Evolutionary conservation across 2,888 invertebrate genomes (phyloP).

Genomic region (Linyphia triangularis): DNA sequence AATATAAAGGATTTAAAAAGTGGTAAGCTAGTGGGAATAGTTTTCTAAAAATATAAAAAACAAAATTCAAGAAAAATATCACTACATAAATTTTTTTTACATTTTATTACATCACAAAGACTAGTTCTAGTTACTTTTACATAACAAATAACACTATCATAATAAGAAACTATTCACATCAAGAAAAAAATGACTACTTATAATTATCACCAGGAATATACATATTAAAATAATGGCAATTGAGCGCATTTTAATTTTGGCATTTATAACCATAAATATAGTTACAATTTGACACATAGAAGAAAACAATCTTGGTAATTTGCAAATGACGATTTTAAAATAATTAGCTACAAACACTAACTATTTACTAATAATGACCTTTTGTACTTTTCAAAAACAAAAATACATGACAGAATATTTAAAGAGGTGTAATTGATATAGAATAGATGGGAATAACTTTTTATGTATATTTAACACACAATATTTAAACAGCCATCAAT

Average conservation of each 20-base stretch:
- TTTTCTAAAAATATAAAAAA: neutral
- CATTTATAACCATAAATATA: slow-evolving; percentile 10
- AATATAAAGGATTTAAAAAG: no score
- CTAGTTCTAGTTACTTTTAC: slow-evolving; percentile 3
- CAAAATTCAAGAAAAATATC: neutral
- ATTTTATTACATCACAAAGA: no score
- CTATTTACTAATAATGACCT: no score
- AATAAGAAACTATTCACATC: neutral
- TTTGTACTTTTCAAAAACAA: no score
- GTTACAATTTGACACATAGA: slow-evolving; percentile 21
- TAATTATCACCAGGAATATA: slow-evolving; percentile 5
- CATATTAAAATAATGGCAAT: neutral
- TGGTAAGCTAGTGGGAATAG: no score
- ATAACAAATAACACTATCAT: neutral
- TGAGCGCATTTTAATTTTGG: neutral
- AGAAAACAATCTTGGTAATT: neutral
- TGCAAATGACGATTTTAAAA: no score
- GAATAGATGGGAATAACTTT: no score
- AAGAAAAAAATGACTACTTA: no score
- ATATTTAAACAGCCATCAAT: no score
- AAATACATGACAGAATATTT: neutral
- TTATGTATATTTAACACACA: no score
- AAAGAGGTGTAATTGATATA: neutral
- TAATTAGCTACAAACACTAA: no score
- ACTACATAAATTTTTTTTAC: neutral